Evolutionary conservation across 2,888 invertebrate genomes (phyloP), one percentile per base, ranked within the genome.

Genomic region (Cetonia aurata): DNA sequence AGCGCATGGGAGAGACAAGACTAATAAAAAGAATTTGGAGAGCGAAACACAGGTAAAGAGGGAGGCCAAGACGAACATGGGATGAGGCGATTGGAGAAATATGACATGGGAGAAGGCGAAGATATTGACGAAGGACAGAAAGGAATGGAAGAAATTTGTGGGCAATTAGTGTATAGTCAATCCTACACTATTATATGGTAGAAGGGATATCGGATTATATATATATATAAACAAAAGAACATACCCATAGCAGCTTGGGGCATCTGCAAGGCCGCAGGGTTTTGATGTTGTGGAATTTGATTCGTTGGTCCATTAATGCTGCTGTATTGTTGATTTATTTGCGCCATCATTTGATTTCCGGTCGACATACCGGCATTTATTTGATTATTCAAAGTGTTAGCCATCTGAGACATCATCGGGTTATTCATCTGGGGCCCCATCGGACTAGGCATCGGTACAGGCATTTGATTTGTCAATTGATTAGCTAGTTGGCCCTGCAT

Each of bases 361-460:
- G 74, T 73, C 60, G 76, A 74, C 70, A 80, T 79, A 31, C 71
- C 73, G 8, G 67, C 85, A 77, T 74, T 79, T 75, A 80, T 76
- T 66, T 79, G 79, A 74, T 76, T 80, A 67, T 76, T 78, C 62
- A 83, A 77, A 1, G 79, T 71, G 59, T 79, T 79, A 1, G 77
- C 73, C 79, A 83, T 80, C 70, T 80, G 82, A 37, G 85, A 84
- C 25, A 85, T 85, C 87, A 89, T 89, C 2, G 86, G 87, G 56
- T 86, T 86, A 37, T 87, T 87, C 87, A 89, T 87, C 10, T 87
- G 87, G 73, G 86, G 86, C 37, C 86, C 86, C 86, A 88, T 87
- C 41, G 87, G 87, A 74, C 86, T 87, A 86, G 78, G 75, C 85
- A 78, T 78, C 76, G 76, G 77, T 12, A 79, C 79, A n/a, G 80